Conservation (phyloP, 2,888 invertebrate genomes). For the Drosophila percnosoma region DNA sequence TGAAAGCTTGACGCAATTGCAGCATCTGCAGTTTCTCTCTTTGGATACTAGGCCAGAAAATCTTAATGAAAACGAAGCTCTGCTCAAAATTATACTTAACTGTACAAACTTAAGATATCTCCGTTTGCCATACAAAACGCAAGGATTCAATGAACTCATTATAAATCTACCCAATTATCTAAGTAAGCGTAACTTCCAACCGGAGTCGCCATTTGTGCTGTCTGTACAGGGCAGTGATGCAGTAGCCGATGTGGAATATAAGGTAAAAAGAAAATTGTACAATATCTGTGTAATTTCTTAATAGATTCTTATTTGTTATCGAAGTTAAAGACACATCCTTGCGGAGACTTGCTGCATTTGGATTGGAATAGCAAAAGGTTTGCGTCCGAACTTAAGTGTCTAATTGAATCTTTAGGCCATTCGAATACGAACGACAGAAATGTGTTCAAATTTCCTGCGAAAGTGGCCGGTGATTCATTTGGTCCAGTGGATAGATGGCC, state of each 20-base stretch:
- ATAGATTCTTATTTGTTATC: not conserved
- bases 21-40: constrained; percentile 19
- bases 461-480: constrained; percentile 21
- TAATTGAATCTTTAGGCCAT: constrained; percentile 2
- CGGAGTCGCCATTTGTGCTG: constrained; percentile 21
- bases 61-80: not conserved
- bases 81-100: constrained; percentile 1
- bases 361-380: constrained; percentile 23
- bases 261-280: constrained; percentile 13
- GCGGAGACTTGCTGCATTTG: constrained; percentile 16
- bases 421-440: not conserved
- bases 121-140: constrained; percentile 12
- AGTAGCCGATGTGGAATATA: constrained; percentile 5
- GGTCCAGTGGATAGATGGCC: constrained; percentile 20
- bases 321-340: constrained; percentile 6
- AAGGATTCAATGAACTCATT: constrained; percentile 9
- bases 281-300: not conserved
- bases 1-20: constrained; percentile 1
- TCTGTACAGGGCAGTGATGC: not conserved
- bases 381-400: constrained; percentile 6
- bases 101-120: constrained; percentile 23
- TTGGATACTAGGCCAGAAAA: constrained; percentile 8
- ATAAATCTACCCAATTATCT: constrained; percentile 9
- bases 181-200: not conserved
- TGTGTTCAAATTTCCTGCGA: constrained; percentile 28